Evolutionary conservation across 2,888 invertebrate genomes (phyloP), one percentile per base, ranked within the genome.

Genomic region (Anoncus sp.): DNA sequence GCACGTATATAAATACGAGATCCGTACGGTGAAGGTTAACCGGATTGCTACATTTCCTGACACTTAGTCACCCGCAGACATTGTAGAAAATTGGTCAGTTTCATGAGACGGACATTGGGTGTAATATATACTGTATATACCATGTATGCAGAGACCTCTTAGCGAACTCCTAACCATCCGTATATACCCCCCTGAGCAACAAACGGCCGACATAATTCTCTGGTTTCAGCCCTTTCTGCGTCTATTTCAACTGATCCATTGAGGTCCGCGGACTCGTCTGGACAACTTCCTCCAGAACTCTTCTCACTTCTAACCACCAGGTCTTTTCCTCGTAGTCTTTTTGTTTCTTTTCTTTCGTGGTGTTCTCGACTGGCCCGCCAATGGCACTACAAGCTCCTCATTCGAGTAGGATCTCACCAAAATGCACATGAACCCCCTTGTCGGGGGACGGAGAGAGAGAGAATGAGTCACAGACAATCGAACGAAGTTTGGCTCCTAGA

Each of bases 161-260:
- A 55, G 67, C 53, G 47, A 79, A 71, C 47, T 62, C 72, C 47
- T 16, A 24, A 16, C 12, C 38, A 60, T 55, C 20, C 24, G 12
- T 40, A 27, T 14, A 55, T 27, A 40, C 43, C 40, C 9, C 60
- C 65, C 57, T 55, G 60, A 65, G 75, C 53, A 51, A 38, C 53
- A 14, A 38, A n/a, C n/a, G n/a, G n/a, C n/a, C 47, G 27, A 49
- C 22, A 35, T 49, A 59, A n/a, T 63, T n/a, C 57, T 55, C 70
- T 74, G 53, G 65, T 76, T 80, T 80, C 67, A 60, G n/a, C 73
- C 59, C 55, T 74, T 76, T 74, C 40, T 71, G 74, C 71, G 49
- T 66, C 59, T 70, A 12, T n/a, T 60, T 72, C 24, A 9, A 10
- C 47, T 45, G 45, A 35, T 55, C 55, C 47, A 7, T 38, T 43